Evolutionary conservation across 30 jellyfish, hydroid and myxozoan genomes (phyloP).

Genomic region (Haliclystus octoradiatus): DNA sequence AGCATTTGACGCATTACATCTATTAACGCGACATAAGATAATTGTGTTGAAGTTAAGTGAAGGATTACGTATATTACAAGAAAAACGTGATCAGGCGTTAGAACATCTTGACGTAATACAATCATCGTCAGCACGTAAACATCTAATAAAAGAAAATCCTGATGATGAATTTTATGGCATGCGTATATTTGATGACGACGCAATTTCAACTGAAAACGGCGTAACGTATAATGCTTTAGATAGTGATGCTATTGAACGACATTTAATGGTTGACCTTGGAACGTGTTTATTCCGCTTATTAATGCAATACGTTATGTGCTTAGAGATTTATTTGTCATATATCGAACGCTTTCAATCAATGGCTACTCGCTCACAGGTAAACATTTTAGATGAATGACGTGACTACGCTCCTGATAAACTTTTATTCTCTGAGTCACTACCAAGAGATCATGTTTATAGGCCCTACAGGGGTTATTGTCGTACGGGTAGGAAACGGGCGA

Average conservation of each 20-base stretch:
- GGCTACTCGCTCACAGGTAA: constrained; percentile 42
- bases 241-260: not conserved
- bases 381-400: no score
- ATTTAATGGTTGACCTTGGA: constrained; percentile 37
- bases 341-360: constrained; percentile 27
- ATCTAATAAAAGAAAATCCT: not conserved
- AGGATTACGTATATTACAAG: constrained; percentile 74
- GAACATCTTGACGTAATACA: constrained; percentile 72
- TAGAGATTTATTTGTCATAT: constrained; percentile 70
- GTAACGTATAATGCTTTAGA: constrained; percentile 3
- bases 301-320: constrained; percentile 85
- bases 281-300: constrained; percentile 64
- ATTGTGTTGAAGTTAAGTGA: constrained; percentile 63
- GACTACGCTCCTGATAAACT: no score
- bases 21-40: constrained; percentile 56
- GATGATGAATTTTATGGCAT: constrained; percentile 4
- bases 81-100: constrained; percentile 62
- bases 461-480: no score
- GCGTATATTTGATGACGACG: constrained; percentile 28
- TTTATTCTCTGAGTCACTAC: no score
- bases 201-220: constrained; percentile 3
- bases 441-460: no score
- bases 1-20: constrained; percentile 51
- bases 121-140: constrained; percentile 4
- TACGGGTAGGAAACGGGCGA: no score